A percentile compares a stretch with the other conserved stretches of the same genome.
Evolutionary conservation across 2,797 vertebrate species (phyloP).

Genomic region (Acanthurus lineatus): DNA sequence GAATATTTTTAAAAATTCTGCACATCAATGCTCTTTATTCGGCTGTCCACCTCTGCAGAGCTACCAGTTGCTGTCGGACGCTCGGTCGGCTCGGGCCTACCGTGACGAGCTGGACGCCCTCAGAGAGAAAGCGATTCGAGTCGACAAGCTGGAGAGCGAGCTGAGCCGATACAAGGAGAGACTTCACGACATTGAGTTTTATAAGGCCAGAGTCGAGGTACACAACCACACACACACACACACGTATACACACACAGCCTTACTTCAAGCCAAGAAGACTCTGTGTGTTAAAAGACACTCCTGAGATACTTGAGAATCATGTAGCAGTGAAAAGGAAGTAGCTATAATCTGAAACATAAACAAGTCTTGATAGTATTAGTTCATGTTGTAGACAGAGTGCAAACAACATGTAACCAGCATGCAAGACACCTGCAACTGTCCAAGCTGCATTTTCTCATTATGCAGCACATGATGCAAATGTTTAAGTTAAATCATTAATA

Average conservation of each 20-base stretch:
- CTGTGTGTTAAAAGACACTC: background rate
- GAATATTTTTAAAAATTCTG: background rate
- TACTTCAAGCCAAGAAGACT: background rate
- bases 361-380: background rate
- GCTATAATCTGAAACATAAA: too few species aligned
- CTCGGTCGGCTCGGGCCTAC: constrained; percentile 94
- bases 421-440: background rate
- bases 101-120: constrained; percentile 96
- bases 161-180: constrained; percentile 94
- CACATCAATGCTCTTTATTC: constrained; percentile 12
- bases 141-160: constrained; percentile 98
- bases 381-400: background rate
- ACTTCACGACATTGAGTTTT: constrained; percentile 98
- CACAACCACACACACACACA: too few species aligned
- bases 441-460: background rate
- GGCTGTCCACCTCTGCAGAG: constrained; percentile 85
- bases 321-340: background rate
- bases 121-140: constrained; percentile 94
- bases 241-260: background rate
- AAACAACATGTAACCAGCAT: background rate
- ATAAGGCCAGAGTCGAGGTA: constrained; percentile 98
- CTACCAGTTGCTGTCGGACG: constrained; percentile 93
- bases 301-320: background rate
- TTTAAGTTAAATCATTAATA: background rate
- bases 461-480: background rate